phyloP scores from a whole-genome alignment of 1,140 invertebrate genomes.

The Lasaia peninsularis region DNA sequence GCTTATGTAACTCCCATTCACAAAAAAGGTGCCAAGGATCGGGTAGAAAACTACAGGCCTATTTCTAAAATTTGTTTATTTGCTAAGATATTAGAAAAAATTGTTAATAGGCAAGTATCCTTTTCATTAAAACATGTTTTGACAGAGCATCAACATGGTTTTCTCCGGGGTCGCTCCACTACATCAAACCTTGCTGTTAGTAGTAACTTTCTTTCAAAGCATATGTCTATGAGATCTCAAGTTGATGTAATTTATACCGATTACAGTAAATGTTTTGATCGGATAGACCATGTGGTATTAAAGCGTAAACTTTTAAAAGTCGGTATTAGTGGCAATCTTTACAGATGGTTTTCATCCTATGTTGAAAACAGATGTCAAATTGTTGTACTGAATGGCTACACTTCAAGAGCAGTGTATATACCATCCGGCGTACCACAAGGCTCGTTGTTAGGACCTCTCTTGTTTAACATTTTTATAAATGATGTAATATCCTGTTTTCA shows the following conservation, averaged over 20 bases:
- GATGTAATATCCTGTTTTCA: conserved; percentile 5
- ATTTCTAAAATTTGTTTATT: conserved; percentile 7
- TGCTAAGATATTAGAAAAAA: background rate
- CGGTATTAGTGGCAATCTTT: background rate
- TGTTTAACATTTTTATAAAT: conserved; percentile 15
- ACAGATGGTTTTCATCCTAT: conserved; percentile 2
- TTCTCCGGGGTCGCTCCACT: background rate
- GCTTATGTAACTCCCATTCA: conserved; percentile 12
- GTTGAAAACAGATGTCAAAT: conserved; percentile 5
- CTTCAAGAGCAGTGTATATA: background rate
- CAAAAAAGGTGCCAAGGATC: background rate
- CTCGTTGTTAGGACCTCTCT: conserved; percentile 1
- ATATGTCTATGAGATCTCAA: background rate
- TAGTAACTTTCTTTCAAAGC: background rate
- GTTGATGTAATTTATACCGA: background rate
- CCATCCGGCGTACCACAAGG: conserved; percentile 1
- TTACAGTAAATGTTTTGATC: background rate
- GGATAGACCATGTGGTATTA: background rate
- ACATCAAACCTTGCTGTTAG: background rate
- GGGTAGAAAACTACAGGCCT: conserved; percentile 1
- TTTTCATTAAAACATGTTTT: background rate
- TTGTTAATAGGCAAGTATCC: background rate
- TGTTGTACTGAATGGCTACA: background rate
- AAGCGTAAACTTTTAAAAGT: background rate
- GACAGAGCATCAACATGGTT: background rate